A percentile compares a stretch with the other conserved stretches of the same genome.
These are phyloP conservation scores for Apodemus speciosus DNA, from an alignment of 2,113 vertebrate genomes.

Conservation along the genomic window DNA sequence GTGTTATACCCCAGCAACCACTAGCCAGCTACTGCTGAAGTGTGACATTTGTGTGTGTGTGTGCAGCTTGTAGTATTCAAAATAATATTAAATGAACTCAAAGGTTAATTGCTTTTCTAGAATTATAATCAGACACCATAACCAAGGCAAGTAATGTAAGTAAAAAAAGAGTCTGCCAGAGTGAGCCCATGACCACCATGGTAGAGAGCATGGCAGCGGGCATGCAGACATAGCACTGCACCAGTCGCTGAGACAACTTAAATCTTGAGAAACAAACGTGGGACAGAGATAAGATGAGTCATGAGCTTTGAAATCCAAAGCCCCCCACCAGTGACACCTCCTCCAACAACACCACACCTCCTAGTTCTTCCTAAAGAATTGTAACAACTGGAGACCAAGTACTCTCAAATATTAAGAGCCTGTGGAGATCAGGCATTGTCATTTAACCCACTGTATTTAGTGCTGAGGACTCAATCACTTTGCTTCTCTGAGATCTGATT, in stretches of 20 bases:
- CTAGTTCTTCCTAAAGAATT: not conserved
- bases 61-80: not conserved
- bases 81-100: not conserved
- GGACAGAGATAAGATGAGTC: not conserved
- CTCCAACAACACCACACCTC: too few relatives aligned
- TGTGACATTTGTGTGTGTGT: not conserved
- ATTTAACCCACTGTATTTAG: not conserved
- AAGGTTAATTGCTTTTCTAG: not conserved
- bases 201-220: too few relatives aligned
- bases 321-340: not conserved
- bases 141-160: not conserved
- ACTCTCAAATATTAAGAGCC: not conserved
- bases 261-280: not conserved
- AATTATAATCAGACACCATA: not conserved
- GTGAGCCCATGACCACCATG: not conserved
- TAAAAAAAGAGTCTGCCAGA: not conserved
- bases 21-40: not conserved
- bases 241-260: not conserved
- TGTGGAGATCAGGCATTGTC: not conserved
- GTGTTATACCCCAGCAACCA: not conserved
- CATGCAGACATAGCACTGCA: not conserved
- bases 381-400: not conserved
- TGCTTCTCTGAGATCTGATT: not conserved
- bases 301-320: not conserved
- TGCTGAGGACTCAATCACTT: not conserved